Percentiles rank a stretch among this genome's conserved stretches.
Conservation (phyloP, 2,797 vertebrate species). For the Betta splendens region DNA sequence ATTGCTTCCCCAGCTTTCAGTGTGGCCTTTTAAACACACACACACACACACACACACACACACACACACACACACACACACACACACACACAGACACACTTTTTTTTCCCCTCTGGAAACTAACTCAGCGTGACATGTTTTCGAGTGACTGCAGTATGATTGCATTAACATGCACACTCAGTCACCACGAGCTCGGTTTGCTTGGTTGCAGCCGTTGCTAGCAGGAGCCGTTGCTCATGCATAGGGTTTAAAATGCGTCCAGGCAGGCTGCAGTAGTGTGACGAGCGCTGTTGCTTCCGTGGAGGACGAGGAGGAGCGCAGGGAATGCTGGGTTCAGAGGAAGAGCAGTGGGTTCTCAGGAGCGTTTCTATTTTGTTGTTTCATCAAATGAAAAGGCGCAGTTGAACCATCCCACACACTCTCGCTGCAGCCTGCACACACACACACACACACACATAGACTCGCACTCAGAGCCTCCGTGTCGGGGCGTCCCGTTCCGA, state of each 20-base stretch:
- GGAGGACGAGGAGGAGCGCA: conserved; percentile 20
- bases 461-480: conserved; percentile 62
- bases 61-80: conserved; percentile 11
- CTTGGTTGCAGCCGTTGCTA: conserved; percentile 15
- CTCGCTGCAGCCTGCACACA: conserved; percentile 18
- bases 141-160: conserved; percentile 26
- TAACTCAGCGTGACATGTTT: conserved; percentile 10
- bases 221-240: conserved; percentile 32
- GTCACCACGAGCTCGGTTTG: conserved; percentile 25
- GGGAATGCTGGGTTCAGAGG: conserved; percentile 58
- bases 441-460: conserved; percentile 44
- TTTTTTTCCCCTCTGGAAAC: conserved; percentile 11
- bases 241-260: conserved; percentile 11
- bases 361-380: conserved; percentile 71
- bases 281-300: conserved; percentile 33
- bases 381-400: conserved; percentile 67
- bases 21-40: conserved; percentile 3
- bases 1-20: not conserved
- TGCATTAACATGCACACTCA: conserved; percentile 46
- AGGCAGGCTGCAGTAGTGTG: conserved; percentile 14
- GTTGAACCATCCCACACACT: conserved; percentile 60
- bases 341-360: conserved; percentile 64
- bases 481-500: conserved; percentile 63
- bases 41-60: conserved; percentile 4
- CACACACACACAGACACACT: not conserved